phyloP scores from a whole-genome alignment of 2,888 invertebrate genomes.

The Cynaeus angustus region DNA sequence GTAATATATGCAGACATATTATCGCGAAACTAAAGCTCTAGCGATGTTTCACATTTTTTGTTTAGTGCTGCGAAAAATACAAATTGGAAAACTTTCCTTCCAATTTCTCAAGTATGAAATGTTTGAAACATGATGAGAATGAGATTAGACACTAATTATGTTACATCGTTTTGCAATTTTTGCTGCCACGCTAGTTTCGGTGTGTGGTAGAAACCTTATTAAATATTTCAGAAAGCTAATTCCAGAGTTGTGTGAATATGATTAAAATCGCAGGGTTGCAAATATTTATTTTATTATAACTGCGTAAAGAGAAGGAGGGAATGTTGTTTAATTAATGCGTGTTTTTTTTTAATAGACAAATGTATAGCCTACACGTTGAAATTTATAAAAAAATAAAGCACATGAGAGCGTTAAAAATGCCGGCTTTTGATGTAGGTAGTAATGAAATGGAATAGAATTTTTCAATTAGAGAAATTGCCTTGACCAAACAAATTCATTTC shows the following conservation, averaged over 20 bases:
- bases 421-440: no score
- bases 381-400: no score
- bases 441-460: no score
- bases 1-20: constrained; percentile 36
- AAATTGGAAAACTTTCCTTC: constrained; percentile 17
- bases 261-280: constrained; percentile 24
- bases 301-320: constrained; percentile 6
- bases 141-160: constrained; percentile 16
- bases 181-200: constrained; percentile 3
- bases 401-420: no score
- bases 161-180: constrained; percentile 21
- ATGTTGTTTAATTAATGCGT: constrained; percentile 42
- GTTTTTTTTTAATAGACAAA: no score
- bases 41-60: constrained; percentile 5
- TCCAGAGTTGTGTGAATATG: constrained; percentile 21
- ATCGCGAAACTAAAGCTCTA: constrained; percentile 31
- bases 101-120: neutral
- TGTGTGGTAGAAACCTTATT: constrained; percentile 2
- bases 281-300: constrained; percentile 47
- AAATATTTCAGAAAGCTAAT: constrained; percentile 24
- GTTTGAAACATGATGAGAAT: constrained; percentile 15
- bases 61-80: neutral
- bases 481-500: no score
- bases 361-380: no score
- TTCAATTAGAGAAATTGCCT: no score